These are phyloP conservation scores for Globodera rostochiensis DNA, from an alignment of 1,140 invertebrate genomes.

Conservation along the genomic window DNA sequence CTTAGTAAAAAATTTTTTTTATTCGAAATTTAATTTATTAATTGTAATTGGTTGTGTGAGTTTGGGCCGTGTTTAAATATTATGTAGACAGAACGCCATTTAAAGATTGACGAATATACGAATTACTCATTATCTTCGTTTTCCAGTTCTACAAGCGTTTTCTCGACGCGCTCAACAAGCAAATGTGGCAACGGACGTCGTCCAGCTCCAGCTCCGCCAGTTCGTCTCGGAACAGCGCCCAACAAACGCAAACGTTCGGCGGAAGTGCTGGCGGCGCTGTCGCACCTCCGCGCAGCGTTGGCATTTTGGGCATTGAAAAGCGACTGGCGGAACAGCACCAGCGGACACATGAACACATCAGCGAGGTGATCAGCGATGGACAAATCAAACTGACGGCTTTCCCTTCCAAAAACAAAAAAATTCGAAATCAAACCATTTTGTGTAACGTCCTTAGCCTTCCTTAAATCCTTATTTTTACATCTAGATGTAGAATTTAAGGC, in stretches of 20 bases:
- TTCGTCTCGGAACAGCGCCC: conserved; percentile 48
- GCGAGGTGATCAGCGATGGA: conserved; percentile 49
- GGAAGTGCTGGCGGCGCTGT: conserved; percentile 9
- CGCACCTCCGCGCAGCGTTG: conserved; percentile 68
- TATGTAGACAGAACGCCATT: too few species aligned
- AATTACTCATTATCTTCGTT: conserved; percentile 15
- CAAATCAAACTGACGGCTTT: background rate
- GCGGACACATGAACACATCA: conserved; percentile 85
- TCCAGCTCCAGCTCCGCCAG: conserved; percentile 58
- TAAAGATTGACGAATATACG: too few species aligned
- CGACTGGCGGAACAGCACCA: conserved; percentile 85
- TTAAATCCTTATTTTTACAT: background rate
- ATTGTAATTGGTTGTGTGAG: background rate
- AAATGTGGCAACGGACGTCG: conserved; percentile 67
- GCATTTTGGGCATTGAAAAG: conserved; percentile 92
- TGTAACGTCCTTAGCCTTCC: background rate
- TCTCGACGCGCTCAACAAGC: conserved; percentile 66
- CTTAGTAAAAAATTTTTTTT: too few species aligned
- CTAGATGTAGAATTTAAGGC: conserved; percentile 71
- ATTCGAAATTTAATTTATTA: background rate
- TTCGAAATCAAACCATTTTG: background rate
- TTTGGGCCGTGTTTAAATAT: too few species aligned
- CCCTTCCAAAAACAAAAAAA: background rate
- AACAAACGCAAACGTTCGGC: conserved; percentile 17
- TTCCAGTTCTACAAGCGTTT: conserved; percentile 70